These are phyloP conservation scores for Ascidia mentula DNA, from an alignment of 23 tunicate genomes.

Conservation along the genomic window DNA sequence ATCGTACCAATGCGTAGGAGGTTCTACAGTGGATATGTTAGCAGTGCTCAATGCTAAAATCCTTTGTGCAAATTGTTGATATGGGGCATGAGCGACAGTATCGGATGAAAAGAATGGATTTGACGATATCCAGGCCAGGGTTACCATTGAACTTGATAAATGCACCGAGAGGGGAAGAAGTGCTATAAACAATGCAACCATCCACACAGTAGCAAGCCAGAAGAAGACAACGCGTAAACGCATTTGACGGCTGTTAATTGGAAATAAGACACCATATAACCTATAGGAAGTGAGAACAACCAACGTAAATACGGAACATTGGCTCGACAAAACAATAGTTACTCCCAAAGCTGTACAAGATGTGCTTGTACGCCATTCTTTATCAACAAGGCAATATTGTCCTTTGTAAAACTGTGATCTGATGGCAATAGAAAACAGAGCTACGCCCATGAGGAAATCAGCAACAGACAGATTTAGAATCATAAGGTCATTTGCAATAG, in stretches of 20 bases:
- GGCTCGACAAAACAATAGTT: slow-evolving; percentile 29
- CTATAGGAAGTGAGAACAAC: slow-evolving; percentile 30
- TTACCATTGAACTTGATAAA: slow-evolving; percentile 20
- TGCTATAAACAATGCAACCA: slow-evolving; percentile 17
- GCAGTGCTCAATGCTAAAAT: background rate
- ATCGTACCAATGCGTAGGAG: slow-evolving; percentile 12
- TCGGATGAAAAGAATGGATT: slow-evolving; percentile 18
- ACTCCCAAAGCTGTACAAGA: slow-evolving; percentile 23
- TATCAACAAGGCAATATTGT: slow-evolving; percentile 29
- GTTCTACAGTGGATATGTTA: too few species aligned
- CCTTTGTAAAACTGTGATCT: slow-evolving; percentile 6
- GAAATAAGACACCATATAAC: background rate
- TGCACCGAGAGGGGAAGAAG: slow-evolving; percentile 4
- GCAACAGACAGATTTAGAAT: slow-evolving; percentile 39
- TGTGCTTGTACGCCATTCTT: slow-evolving; percentile 26
- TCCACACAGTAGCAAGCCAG: slow-evolving; percentile 10
- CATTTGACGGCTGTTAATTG: slow-evolving; percentile 21
- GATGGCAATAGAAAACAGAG: slow-evolving; percentile 30
- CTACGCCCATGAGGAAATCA: slow-evolving; percentile 56
- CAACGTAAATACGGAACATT: slow-evolving; percentile 34
- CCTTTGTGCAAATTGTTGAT: slow-evolving; percentile 13
- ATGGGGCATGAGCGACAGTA: background rate
- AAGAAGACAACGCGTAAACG: background rate
- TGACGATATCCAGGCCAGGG: background rate
- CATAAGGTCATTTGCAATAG: background rate